Evolutionary conservation across 1,140 invertebrate species (phyloP).

Genomic region (Drosophila yakuba): DNA sequence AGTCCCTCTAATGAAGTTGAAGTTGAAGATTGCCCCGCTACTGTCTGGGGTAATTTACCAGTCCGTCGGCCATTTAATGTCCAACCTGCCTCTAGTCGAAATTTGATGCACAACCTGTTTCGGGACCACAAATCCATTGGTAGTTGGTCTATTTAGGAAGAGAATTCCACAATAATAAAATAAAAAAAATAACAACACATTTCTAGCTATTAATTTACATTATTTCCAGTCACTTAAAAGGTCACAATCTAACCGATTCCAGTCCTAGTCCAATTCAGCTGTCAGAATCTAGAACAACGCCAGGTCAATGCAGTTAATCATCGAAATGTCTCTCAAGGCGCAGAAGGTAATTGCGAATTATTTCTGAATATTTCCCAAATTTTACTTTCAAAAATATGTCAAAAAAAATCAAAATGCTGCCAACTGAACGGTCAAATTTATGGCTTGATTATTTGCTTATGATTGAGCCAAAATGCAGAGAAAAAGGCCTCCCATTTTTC

Average conservation of each 20-base stretch:
- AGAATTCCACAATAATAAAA: too few relatives aligned
- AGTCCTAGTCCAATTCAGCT: constrained; percentile 1
- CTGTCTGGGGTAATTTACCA: constrained; percentile 72
- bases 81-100: constrained; percentile 21
- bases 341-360: constrained; percentile 70
- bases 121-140: too few relatives aligned
- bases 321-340: constrained; percentile 50
- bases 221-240: background rate
- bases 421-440: constrained; percentile 69
- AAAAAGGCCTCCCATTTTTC: constrained; percentile 42
- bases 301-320: constrained; percentile 66
- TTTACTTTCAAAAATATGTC: constrained; percentile 70
- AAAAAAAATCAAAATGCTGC: constrained; percentile 56
- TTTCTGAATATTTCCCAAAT: constrained; percentile 59
- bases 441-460: constrained; percentile 81
- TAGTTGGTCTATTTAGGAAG: too few relatives aligned
- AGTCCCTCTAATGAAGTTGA: constrained; percentile 84
- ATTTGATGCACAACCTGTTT: constrained; percentile 34
- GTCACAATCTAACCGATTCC: background rate
- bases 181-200: too few relatives aligned
- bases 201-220: too few relatives aligned
- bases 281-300: constrained; percentile 35
- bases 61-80: constrained; percentile 37
- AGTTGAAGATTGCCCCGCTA: constrained; percentile 83
- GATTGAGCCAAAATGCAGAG: constrained; percentile 47